Evolutionary conservation across 2,888 invertebrate genomes (phyloP).

Genomic region (Zeuzera pyrina): DNA sequence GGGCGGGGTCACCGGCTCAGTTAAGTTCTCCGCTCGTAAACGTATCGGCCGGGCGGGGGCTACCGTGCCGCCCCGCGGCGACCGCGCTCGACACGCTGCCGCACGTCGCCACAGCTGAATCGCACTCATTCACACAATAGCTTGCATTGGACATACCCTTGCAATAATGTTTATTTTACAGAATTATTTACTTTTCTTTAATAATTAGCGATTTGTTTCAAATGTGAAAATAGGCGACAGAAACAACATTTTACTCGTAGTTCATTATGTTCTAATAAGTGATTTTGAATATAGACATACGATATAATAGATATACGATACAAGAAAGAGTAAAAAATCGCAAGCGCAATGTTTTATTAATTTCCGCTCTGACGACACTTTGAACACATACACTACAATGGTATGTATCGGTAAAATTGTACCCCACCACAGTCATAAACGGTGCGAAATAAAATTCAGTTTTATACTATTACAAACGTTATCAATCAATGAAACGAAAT

Average conservation of each 20-base stretch:
- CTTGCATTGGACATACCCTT: constrained; percentile 23
- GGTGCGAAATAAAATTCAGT: too few relatives aligned
- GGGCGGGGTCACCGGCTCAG: constrained; percentile 57
- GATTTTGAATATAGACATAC: too few relatives aligned
- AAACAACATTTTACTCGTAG: neutral
- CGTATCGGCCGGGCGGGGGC: constrained; percentile 44
- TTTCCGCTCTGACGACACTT: too few relatives aligned
- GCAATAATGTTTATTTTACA: neutral
- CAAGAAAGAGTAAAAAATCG: too few relatives aligned
- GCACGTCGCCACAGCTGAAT: constrained; percentile 67
- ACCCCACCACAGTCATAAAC: too few relatives aligned
- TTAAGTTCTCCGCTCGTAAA: constrained; percentile 70
- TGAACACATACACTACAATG: too few relatives aligned
- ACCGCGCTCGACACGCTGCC: constrained; percentile 68
- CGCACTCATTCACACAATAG: constrained; percentile 59
- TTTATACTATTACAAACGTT: too few relatives aligned
- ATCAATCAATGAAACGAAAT: too few relatives aligned
- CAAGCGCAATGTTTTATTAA: too few relatives aligned
- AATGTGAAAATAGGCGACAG: neutral
- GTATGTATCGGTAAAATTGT: too few relatives aligned
- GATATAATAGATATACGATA: too few relatives aligned
- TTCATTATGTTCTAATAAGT: too few relatives aligned
- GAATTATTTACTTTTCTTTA: neutral
- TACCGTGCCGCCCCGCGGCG: constrained; percentile 59
- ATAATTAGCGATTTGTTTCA: neutral